A percentile compares a stretch with the other conserved stretches of the same genome.
Conservation (phyloP, 2,113 vertebrate genomes). For the Nothocercus nigrocapillus region DNA sequence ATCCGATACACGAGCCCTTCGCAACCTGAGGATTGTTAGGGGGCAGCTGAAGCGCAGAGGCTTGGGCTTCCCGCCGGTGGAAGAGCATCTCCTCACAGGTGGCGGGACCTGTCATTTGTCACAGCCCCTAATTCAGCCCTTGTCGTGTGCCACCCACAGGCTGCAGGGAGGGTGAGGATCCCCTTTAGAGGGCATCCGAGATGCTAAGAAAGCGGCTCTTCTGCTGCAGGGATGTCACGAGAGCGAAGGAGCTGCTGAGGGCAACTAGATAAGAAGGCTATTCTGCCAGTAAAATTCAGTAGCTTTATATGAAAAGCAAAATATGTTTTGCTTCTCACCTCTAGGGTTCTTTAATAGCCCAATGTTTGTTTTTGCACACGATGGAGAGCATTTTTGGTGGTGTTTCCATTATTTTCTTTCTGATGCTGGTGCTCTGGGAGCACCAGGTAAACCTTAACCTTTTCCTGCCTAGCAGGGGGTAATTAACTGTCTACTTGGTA, state of each 20-base stretch:
- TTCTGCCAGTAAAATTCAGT: not conserved
- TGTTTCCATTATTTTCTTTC: not conserved
- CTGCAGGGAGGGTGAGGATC: not conserved
- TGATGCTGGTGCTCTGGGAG: not conserved
- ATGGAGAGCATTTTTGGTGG: not conserved
- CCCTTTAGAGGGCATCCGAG: not conserved
- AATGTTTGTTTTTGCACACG: not conserved
- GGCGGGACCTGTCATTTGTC: not conserved
- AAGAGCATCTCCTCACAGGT: slow-evolving; percentile 59
- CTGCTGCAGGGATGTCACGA: not conserved
- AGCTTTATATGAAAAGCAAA: not conserved
- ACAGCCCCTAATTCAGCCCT: not conserved
- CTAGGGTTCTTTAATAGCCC: not conserved
- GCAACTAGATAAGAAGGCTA: not conserved
- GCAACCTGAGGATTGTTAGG: slow-evolving; percentile 48
- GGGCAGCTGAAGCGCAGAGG: slow-evolving; percentile 57
- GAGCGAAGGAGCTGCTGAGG: not conserved
- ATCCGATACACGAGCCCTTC: not conserved
- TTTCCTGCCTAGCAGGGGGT: not conserved
- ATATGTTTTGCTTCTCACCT: not conserved
- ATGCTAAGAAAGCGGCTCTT: not conserved
- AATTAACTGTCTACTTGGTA: not conserved
- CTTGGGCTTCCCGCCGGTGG: not conserved
- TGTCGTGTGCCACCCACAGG: not conserved
- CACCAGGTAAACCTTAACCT: not conserved